Evolutionary conservation across 2,113 vertebrate species (phyloP).

Genomic region (Nanger granti): DNA sequence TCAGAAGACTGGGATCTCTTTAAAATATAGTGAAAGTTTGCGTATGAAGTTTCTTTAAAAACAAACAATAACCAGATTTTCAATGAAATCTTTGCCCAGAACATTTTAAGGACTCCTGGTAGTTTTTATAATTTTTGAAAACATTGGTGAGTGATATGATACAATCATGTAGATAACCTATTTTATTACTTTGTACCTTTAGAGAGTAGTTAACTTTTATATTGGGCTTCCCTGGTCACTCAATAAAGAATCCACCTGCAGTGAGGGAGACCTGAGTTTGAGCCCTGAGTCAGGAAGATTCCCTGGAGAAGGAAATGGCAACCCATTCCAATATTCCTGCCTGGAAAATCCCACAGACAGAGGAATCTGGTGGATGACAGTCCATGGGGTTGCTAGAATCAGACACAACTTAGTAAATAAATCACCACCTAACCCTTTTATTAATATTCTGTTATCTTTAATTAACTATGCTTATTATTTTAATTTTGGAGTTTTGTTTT

Average conservation of each 20-base stretch:
- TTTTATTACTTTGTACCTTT: background rate
- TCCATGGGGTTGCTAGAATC: background rate
- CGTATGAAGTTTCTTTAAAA: background rate
- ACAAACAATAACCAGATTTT: background rate
- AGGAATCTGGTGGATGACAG: background rate
- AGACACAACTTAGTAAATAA: background rate
- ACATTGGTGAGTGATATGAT: background rate
- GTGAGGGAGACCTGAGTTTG: background rate
- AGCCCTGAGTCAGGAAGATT: background rate
- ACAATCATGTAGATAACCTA: background rate
- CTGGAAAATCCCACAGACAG: background rate
- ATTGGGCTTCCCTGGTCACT: background rate
- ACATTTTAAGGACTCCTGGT: background rate
- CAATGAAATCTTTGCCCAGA: background rate
- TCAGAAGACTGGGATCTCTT: background rate
- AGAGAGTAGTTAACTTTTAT: background rate
- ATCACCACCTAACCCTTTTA: background rate
- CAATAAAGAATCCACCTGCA: background rate
- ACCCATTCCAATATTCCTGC: background rate
- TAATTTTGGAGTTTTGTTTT: background rate
- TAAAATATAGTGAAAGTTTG: background rate
- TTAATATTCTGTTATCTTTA: background rate
- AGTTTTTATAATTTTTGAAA: constrained; percentile 19
- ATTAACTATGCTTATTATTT: background rate
- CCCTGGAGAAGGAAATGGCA: background rate